A percentile compares a stretch with the other conserved stretches of the same genome.
Evolutionary conservation across 1,140 invertebrate species (phyloP).

Genomic region (Heliconius nattereri): DNA sequence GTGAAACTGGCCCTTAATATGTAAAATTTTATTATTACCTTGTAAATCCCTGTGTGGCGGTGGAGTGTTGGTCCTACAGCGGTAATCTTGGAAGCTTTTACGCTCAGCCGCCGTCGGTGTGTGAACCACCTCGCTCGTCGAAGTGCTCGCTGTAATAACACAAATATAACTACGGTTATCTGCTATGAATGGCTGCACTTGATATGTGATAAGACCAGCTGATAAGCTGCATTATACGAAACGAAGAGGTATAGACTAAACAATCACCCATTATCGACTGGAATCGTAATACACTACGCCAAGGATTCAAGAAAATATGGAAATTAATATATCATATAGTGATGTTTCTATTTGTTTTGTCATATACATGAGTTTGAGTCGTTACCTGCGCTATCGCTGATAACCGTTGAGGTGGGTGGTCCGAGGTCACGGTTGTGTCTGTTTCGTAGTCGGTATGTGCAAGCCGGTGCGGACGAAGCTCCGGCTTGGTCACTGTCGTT

Average conservation of each 20-base stretch:
- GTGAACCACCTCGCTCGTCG: constrained; percentile 52
- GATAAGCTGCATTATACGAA: constrained; percentile 57
- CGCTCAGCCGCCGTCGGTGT: constrained; percentile 50
- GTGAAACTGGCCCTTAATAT: background rate
- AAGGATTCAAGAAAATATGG: constrained; percentile 9
- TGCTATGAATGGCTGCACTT: constrained; percentile 60
- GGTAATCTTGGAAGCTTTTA: constrained; percentile 50
- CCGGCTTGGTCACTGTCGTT: constrained; percentile 53
- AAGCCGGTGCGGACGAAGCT: constrained; percentile 45
- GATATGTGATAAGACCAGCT: constrained; percentile 63
- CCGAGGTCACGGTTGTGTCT: constrained; percentile 63
- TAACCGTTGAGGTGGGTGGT: constrained; percentile 66
- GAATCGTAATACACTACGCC: background rate
- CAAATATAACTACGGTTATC: constrained; percentile 57
- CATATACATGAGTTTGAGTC: background rate
- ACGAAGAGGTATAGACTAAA: background rate
- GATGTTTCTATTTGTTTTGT: background rate
- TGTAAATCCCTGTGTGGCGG: constrained; percentile 67
- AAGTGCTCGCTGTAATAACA: constrained; percentile 62
- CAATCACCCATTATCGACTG: constrained; percentile 11
- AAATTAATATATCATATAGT: background rate
- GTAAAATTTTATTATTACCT: constrained; percentile 49
- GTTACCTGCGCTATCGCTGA: constrained; percentile 69
- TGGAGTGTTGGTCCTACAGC: constrained; percentile 55
- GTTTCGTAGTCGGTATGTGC: constrained; percentile 67